phyloP scores from a whole-genome alignment of 2,113 vertebrate species.

The Bubalus kerabau region DNA sequence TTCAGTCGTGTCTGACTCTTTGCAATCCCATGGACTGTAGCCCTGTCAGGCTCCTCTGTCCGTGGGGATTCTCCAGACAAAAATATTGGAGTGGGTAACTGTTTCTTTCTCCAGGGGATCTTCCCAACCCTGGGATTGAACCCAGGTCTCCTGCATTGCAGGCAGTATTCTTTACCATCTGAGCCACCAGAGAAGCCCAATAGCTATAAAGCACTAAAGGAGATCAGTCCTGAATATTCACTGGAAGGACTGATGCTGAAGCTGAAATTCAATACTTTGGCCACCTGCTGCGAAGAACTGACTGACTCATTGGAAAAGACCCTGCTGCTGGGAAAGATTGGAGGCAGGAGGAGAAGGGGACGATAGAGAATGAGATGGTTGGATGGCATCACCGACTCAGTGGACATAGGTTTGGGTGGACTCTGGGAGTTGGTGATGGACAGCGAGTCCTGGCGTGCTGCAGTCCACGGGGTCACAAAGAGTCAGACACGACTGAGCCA shows the following conservation, averaged over 20 bases:
- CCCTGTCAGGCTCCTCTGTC: neutral
- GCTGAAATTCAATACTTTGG: neutral
- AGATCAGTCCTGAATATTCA: neutral
- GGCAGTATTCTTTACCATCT: neutral
- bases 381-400: neutral
- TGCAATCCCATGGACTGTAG: neutral
- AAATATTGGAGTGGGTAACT: neutral
- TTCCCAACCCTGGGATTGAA: neutral
- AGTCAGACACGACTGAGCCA: neutral
- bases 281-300: fast-evolving
- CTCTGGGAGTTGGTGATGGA: neutral
- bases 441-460: neutral
- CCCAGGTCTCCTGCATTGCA: neutral
- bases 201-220: neutral
- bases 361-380: neutral
- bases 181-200: neutral
- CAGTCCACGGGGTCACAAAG: neutral
- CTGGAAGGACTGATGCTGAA: neutral
- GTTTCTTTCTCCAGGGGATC: neutral
- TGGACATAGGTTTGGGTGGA: neutral
- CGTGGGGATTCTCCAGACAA: neutral
- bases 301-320: neutral
- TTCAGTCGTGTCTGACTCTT: neutral
- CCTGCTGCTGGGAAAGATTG: neutral
- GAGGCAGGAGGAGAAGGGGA: neutral